Evolutionary conservation across 2,797 vertebrate species (phyloP).

Genomic region (Melanotaenia pygmaea): DNA sequence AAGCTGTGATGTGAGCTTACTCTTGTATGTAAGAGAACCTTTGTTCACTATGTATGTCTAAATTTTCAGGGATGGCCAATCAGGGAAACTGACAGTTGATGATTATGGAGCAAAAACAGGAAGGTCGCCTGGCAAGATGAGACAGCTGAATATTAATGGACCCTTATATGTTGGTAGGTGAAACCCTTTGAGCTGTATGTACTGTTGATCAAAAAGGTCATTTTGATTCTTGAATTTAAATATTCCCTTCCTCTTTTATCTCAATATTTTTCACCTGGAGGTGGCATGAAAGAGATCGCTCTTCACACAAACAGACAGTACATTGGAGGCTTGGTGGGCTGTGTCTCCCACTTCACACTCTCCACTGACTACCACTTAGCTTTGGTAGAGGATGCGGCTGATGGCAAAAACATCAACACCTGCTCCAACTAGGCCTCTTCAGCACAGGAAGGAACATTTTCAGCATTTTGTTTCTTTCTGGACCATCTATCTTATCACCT

Average conservation of each 20-base stretch:
- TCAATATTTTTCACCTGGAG: conserved; percentile 69
- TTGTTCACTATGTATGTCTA: background rate
- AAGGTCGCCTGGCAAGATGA: conserved; percentile 93
- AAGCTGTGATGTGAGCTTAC: background rate
- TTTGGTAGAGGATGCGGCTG: conserved; percentile 91
- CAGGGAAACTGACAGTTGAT: conserved; percentile 94
- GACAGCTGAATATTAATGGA: conserved; percentile 94
- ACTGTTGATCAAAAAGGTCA: background rate
- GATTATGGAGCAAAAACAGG: conserved; percentile 95
- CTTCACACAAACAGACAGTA: conserved; percentile 94
- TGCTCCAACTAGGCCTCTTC: conserved; percentile 88
- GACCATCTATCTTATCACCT: conserved; percentile 32
- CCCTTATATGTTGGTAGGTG: conserved; percentile 91
- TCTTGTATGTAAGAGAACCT: background rate
- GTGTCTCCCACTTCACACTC: conserved; percentile 95
- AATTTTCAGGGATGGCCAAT: conserved; percentile 88
- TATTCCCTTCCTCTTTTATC: background rate
- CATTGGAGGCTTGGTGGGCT: conserved; percentile 91
- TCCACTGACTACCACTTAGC: conserved; percentile 95
- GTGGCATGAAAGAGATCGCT: conserved; percentile 96
- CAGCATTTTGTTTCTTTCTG: conserved; percentile 4
- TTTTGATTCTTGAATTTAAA: background rate
- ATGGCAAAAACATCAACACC: conserved; percentile 98
- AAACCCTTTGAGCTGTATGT: background rate
- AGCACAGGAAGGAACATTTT: background rate